Base-by-base conservation (phyloP, 2,113 vertebrate genomes). In the Pholis gunnellus region DNA sequence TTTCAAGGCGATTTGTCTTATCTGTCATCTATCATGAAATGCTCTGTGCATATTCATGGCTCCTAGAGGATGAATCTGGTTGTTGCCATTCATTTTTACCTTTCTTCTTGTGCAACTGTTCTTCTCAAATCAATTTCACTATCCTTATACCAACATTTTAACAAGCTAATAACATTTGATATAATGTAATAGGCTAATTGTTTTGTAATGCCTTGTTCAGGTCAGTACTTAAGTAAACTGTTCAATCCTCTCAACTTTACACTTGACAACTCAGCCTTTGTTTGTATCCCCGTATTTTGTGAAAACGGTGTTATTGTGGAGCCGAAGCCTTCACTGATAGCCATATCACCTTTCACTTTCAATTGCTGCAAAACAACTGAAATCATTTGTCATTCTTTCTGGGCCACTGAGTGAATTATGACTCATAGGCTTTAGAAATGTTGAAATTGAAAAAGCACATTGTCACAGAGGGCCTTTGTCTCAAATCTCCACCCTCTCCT, bases 361-460 rank as follows among this genome's bases (percentile, higher is more conserved):
- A 90, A 89, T 93, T 36, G 85, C 74, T 57, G 54, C 85, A 80
- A 85, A 92, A 89, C 88, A 87, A 91, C 87, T 80, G 72, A 79
- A 93, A 89, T 89, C 84, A 88, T 94, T 93, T 91, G 91, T 94
- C 92, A 93, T 87, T 92, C 78, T 93, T 90, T 93, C 86, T 84
- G 78, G 85, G 82, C 90, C 90, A 90, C 87, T 65, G 89, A 87
- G 87, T 93, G 92, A 94, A 93, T 90, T 90, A 93, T 93, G 92
- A 90, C 76, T 92, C 88, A 83, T 20, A 88, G 87, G 76, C 81
- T 83, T 84, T 74, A 87, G 86, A 94, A 93, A 91, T 87, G 90
- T 88, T 91, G 75, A 86, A 92, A 92, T 84, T 91, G 91, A 92
- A 93, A 93, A 94, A 92, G 73, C 69, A 82, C 81, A 88, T 71